Base-by-base conservation (phyloP, 2,888 invertebrate species). In the Epirrita christyi region DNA sequence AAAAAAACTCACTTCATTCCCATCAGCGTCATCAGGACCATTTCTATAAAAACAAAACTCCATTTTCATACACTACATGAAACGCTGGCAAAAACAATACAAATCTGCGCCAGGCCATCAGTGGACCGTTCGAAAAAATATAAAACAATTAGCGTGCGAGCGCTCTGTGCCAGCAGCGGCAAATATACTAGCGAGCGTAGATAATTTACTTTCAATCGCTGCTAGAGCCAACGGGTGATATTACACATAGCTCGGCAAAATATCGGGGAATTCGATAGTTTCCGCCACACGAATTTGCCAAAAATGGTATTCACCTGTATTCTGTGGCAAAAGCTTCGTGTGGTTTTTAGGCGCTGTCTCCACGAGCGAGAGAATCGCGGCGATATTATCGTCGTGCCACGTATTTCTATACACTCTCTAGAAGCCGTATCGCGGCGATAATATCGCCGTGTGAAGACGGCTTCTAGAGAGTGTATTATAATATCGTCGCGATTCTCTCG, bases 131-230 rank as follows among this genome's bases (percentile, higher is more conserved):
- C 43, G 38, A 61, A 64, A 66, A 66, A 64, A 61, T 58, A 44
- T 59, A 54, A 64, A 66, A 64, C 64, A 64, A 66, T 66, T 66
- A 66, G 64, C 58, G n/a, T n/a, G 46, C 40, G 41, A 49, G 42
- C 56, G 53, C 46, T 58, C 46, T 28, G 46, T 40, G 70, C 64
- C 67, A 64, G 70, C 67, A 63, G 37, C 68, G 61, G 69, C 64
- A 62, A 71, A 70, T 78, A 86, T 83, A 75, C 71, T 71, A 71
- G 61, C 66, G 61, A 71, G 71, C 63, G 68, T 64, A 72, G 80
- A 81, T 81, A 84, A 82, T 83, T 85, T 84, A 85, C 83, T 84
- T 84, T 80, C 84, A 82, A 86, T 85, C 75, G 76, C 71, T 75
- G 73, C 74, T 69, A 70, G 51, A 48, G 56, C 70, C 73, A 66